phyloP scores from a whole-genome alignment of 2,888 invertebrate species.

The Neelides folsomi region DNA sequence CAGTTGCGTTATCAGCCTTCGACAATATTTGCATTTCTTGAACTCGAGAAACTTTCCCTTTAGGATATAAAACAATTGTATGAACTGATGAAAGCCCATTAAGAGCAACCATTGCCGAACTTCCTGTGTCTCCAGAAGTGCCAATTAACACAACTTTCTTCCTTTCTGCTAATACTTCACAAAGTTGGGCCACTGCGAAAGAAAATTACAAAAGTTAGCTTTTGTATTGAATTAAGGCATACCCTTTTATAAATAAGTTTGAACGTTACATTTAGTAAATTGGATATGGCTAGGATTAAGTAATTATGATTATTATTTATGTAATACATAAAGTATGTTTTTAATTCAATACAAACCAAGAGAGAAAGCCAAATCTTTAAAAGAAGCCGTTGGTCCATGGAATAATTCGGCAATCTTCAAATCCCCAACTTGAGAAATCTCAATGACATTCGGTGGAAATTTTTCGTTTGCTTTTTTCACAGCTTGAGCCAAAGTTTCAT shows the following conservation, averaged over 20 bases:
- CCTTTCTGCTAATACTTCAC: too few relatives aligned
- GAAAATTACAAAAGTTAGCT: too few relatives aligned
- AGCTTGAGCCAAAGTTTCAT: slow-evolving; percentile 32
- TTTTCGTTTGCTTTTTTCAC: slow-evolving; percentile 27
- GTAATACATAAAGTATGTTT: too few relatives aligned
- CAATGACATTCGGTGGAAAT: slow-evolving; percentile 5
- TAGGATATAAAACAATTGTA: slow-evolving; percentile 40
- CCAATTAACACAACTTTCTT: slow-evolving; percentile 14
- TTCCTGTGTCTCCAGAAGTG: slow-evolving; percentile 43
- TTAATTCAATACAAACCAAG: slow-evolving; percentile 32
- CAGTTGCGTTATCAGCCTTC: slow-evolving; percentile 39
- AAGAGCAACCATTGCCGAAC: slow-evolving; percentile 40
- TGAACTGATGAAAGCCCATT: slow-evolving; percentile 37
- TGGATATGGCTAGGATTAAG: too few relatives aligned
- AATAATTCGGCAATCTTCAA: slow-evolving; percentile 40
- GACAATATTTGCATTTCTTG: slow-evolving; percentile 43
- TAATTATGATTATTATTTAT: too few relatives aligned
- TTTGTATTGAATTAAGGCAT: too few relatives aligned
- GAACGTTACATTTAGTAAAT: too few relatives aligned
- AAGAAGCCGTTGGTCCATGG: slow-evolving; percentile 41
- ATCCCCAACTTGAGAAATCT: slow-evolving; percentile 30
- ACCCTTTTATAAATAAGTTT: too few relatives aligned
- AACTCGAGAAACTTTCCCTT: slow-evolving; percentile 37
- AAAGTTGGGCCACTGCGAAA: too few relatives aligned
- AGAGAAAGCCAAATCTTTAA: slow-evolving; percentile 41